Evolutionary conservation across 2,888 invertebrate genomes (phyloP).

Genomic region (Melikaiella ostensackeni): DNA sequence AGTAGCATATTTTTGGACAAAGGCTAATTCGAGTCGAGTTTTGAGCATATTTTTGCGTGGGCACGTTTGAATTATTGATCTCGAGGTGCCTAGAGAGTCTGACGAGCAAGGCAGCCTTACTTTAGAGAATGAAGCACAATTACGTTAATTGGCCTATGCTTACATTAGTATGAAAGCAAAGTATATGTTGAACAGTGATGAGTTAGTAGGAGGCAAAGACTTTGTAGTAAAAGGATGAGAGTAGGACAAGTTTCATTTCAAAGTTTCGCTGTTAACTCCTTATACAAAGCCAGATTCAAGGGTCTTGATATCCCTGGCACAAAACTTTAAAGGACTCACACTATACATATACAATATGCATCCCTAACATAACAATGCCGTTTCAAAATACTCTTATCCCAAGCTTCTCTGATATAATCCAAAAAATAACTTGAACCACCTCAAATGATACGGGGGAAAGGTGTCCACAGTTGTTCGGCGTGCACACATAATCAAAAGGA

Average conservation of each 20-base stretch:
- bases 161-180: conserved; percentile 67
- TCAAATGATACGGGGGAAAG: too few species aligned
- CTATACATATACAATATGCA: conserved; percentile 4
- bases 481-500: too few species aligned
- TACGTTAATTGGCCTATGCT: conserved; percentile 67
- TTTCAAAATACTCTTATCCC: conserved; percentile 17
- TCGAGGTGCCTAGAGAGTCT: neutral
- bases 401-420: neutral
- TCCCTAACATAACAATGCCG: neutral
- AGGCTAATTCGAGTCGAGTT: neutral
- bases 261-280: conserved; percentile 24
- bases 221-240: conserved; percentile 34
- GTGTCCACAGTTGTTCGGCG: too few species aligned
- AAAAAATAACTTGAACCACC: too few species aligned
- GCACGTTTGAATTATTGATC: conserved; percentile 18
- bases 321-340: conserved; percentile 19
- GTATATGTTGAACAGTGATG: conserved; percentile 48
- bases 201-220: conserved; percentile 16
- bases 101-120: conserved; percentile 17
- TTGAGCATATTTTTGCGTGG: neutral
- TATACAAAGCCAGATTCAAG: conserved; percentile 24
- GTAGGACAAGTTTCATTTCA: conserved; percentile 23
- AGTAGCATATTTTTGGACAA: neutral
- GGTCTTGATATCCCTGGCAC: conserved; percentile 24
- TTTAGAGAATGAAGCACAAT: conserved; percentile 53